Percentiles rank a stretch among this genome's conserved stretches.
Evolutionary conservation across 92 coral and sea anemone species (phyloP).

Genomic region (Epizoanthus illoricatus): DNA sequence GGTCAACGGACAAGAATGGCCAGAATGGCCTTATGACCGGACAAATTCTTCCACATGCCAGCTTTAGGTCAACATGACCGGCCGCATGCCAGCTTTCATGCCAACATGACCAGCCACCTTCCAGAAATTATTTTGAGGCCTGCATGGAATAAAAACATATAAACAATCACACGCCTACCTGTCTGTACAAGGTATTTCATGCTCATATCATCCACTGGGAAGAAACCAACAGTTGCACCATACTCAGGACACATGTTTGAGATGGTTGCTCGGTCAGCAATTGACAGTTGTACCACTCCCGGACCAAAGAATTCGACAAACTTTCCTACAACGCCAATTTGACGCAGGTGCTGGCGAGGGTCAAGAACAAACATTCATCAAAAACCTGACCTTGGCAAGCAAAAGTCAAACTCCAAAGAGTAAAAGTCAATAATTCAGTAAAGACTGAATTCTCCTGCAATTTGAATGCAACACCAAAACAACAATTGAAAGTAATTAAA

Average conservation of each 20-base stretch:
- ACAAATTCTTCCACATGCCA: no score
- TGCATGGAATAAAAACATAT: not conserved
- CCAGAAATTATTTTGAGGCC: no score
- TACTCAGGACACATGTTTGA: slow-evolving; percentile 99
- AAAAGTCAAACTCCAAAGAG: not conserved
- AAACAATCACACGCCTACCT: slow-evolving; percentile 43
- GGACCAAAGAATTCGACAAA: slow-evolving; percentile 99
- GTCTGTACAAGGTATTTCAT: slow-evolving; percentile 87
- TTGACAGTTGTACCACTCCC: slow-evolving; percentile 86
- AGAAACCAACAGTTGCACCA: slow-evolving; percentile 96
- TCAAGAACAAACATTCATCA: not conserved
- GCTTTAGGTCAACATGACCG: no score
- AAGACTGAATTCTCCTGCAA: no score
- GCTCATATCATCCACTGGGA: slow-evolving; percentile 93
- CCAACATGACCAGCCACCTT: no score
- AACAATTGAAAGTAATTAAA: no score
- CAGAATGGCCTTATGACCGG: no score
- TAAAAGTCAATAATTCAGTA: no score
- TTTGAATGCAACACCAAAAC: no score
- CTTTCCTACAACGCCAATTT: slow-evolving; percentile 95
- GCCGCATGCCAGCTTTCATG: no score
- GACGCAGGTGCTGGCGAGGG: slow-evolving; percentile 73
- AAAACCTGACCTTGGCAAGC: not conserved
- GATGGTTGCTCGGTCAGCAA: slow-evolving; percentile 97
- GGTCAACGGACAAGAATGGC: no score